Evolutionary conservation across 2,888 invertebrate species (phyloP), one percentile per base, ranked within the genome.

Genomic region (Temnothorax unifasciatus): DNA sequence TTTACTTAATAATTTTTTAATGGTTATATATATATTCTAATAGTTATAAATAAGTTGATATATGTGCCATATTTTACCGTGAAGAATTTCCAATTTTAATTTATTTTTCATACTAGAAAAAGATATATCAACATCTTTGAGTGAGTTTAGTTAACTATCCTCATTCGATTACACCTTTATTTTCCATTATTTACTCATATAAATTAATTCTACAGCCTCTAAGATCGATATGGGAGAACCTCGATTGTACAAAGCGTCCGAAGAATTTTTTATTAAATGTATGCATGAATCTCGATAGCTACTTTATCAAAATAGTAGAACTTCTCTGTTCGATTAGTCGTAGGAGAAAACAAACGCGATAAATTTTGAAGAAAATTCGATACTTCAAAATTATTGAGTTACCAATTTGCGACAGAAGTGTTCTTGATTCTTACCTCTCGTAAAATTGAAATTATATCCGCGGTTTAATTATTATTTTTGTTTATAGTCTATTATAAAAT

Each of bases 51-150:
- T 50, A 3, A 29, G 13, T 21, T 8, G 6, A 8, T 54, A 69
- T 29, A 29, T 29, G 29, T 29, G 29, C 3, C 13, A 50, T 21
- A 38, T 52, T 38, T n/a, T 71, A 52, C 11, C 13, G 6, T 15
- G 2, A 34, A 18, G 18, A 52, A 3, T 54, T 34, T 54, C 9
- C 2, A 8, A 21, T 38, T 21, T 38, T 38, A 71, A 21, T 54
- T 71, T 34, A 21, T 52, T 52, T 71, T 5, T 15, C 2, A 90
- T 91, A 91, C 87, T 89, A 84, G 89, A 86, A 87, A 90, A 89
- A 92, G 90, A 18, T 34, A 91, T 92, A 92, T 93, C 92, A 89
- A 87, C 85, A 88, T 76, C 84, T 81, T 75, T 63, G 69, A 83
- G 68, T 74, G 73, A 75, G 73, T 83, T 84, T 83, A 83, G 71